Percentiles rank a stretch among this genome's conserved stretches.
Conservation (phyloP, 2,888 invertebrate genomes). For the Salticus scenicus region DNA sequence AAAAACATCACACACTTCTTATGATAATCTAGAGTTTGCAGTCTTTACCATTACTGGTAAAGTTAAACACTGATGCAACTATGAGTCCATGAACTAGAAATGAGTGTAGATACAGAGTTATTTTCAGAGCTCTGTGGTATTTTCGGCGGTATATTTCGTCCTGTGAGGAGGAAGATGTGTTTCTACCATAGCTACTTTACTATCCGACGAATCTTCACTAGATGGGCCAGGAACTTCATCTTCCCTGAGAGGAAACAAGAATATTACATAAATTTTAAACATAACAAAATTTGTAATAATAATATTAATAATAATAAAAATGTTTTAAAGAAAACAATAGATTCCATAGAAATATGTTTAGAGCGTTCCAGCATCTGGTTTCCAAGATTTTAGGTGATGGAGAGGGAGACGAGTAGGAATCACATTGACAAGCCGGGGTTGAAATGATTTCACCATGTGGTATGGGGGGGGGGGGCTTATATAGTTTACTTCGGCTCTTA, state of each 20-base stretch:
- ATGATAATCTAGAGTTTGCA: background rate
- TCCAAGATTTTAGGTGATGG: too few species aligned
- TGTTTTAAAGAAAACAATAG: too few species aligned
- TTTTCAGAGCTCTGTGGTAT: slow-evolving; percentile 57
- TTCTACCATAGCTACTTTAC: slow-evolving; percentile 59
- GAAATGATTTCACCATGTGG: too few species aligned
- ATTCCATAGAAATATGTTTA: too few species aligned
- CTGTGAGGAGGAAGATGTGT: slow-evolving; percentile 57
- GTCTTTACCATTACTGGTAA: background rate
- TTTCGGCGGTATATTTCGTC: slow-evolving; percentile 54
- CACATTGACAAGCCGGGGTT: too few species aligned
- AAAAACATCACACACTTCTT: background rate
- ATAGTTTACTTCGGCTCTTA: too few species aligned
- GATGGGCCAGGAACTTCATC: slow-evolving; percentile 33
- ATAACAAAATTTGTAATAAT: too few species aligned
- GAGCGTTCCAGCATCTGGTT: too few species aligned
- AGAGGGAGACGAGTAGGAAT: too few species aligned
- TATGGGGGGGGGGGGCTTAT: too few species aligned
- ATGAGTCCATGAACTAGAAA: slow-evolving; percentile 4
- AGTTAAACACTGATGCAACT: background rate
- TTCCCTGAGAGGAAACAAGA: slow-evolving; percentile 4
- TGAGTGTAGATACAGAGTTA: background rate
- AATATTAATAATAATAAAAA: too few species aligned
- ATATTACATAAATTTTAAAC: background rate
- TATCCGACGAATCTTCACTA: slow-evolving; percentile 26